Evolutionary conservation across 92 coral and sea anemone species (phyloP), one percentile per base, ranked within the genome.

Genomic region (Epizoanthus rinbou): DNA sequence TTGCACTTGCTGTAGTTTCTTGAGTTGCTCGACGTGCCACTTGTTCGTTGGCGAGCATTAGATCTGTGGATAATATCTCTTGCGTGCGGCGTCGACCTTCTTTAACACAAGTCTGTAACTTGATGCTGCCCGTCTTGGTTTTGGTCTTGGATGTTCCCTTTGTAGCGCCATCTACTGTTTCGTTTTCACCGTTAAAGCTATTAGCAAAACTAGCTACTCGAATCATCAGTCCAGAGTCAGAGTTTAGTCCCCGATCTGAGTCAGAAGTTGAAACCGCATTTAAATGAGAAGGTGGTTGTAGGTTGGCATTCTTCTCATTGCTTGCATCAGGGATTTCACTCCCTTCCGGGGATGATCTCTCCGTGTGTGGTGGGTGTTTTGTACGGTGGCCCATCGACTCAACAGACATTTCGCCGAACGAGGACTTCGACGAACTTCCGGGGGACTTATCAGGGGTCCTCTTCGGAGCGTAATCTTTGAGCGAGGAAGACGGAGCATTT

Each of bases 1-100:
- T 15, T 13, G 28, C 64, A 18, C 45, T 45, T n/a, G 70, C 37
- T 58, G 64, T 35, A 18, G 31, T 78, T 63, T 78, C 82, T 43
- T 78, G 70, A 22, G 82, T 15, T 4, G 82, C 72, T 13, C 82
- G 82, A 37, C 72, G 70, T 4, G 82, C 59, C 8, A 78, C 82
- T 16, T 78, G 35, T 23, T 78, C 82, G 16, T 78, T 78, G 58
- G 82, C 82, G 24, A 78, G 22, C n/a, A 78, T 15, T 18, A 78
- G 82, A 41, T 78, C 82, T 60, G 82, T 78, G 37, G 82, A 78
- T 23, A 62, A 45, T 21, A 78, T 35, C 70, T 78, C 82, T 21
- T 78, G 82, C 7, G 82, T 78, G 24, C 82, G 82, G 17, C 82
- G 31, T 43, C 82, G 70, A 22, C 82, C 82, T 13, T 78, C 82